phyloP scores from a whole-genome alignment of 2,113 vertebrate genomes.

The Tursiops truncatus region DNA sequence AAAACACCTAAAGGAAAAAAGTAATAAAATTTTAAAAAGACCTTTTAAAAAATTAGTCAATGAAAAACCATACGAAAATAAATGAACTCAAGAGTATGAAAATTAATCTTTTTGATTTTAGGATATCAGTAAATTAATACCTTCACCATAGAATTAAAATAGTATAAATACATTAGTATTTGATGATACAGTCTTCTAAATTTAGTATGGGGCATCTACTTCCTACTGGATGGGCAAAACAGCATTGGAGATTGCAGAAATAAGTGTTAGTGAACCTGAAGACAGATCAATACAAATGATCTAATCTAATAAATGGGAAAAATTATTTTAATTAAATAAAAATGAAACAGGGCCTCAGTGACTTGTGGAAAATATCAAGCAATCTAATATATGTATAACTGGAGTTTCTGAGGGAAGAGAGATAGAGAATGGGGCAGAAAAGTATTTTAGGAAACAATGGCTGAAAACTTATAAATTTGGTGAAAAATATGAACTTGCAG shows the following conservation, averaged over 20 bases:
- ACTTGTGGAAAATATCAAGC: neutral
- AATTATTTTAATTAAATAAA: neutral
- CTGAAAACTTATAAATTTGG: neutral
- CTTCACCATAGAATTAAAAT: neutral
- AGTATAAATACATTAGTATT: neutral
- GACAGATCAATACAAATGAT: neutral
- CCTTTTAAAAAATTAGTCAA: neutral
- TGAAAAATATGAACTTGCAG: neutral
- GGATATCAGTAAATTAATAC: neutral
- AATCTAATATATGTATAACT: neutral
- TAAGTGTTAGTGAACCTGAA: neutral
- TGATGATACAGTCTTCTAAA: neutral
- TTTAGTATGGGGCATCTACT: neutral
- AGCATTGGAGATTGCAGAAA: neutral
- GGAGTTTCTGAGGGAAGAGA: neutral
- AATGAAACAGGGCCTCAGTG: neutral
- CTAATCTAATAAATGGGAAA: neutral
- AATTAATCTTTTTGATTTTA: constrained; percentile 14
- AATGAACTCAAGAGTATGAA: constrained; percentile 5
- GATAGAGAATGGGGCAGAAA: neutral
- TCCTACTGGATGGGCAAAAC: neutral
- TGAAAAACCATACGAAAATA: constrained; percentile 27
- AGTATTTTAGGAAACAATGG: constrained; percentile 1
- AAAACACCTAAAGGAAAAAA: constrained; percentile 89
- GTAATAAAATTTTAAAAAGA: neutral